Base-by-base conservation (phyloP, 2,113 vertebrate species). In the Gnathonemus longibarbis region DNA sequence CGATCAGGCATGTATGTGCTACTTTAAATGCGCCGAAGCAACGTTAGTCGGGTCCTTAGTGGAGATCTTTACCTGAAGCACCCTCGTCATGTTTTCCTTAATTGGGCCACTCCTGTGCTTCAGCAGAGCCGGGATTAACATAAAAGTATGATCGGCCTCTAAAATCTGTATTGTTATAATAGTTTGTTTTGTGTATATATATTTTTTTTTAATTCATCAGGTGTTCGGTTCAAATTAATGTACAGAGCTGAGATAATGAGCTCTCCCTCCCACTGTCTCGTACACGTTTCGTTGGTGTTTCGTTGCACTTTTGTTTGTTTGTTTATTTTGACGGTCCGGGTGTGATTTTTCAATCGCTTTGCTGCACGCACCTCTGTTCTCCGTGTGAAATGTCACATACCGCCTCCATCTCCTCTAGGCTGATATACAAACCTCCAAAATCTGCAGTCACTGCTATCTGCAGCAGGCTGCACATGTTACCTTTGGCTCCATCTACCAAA, bases 121-220 rank as follows among this genome's bases (percentile, higher is more conserved):
- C 39, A 35, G 13, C 6, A 62, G 77, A 62, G 50, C 50, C 91
- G 88, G 90, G 91, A 91, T 70, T 45, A 90, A 93, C 92, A 93
- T 95, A 94, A 95, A 95, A 94, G 92, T 52, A 89, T 13, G 3
- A 90, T 90, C 90, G 87, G 39, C 74, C 0, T 0, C 90, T 45
- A 95, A 95, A 95, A 94, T 93, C 93, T 91, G 91, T 91, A 90
- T 90, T 92, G 93, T 93, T 93, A 92, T 90, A 92, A 92, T 92
- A 92, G 93, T 94, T 94, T 93, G 91, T 92, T 89, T 89, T 74
- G 92, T 90, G 19, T 80, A 17, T 53, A 35, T 83, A 31, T 74
- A 31, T 45, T 3, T 87, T 88, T 90, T 58, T 92, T 89, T 94
- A 94, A 95, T 90, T 93, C 89, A 88, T 91, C 91, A 94, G 93